Conservation (phyloP, 2,888 invertebrate genomes). For the Cryptocephalus moraei region DNA sequence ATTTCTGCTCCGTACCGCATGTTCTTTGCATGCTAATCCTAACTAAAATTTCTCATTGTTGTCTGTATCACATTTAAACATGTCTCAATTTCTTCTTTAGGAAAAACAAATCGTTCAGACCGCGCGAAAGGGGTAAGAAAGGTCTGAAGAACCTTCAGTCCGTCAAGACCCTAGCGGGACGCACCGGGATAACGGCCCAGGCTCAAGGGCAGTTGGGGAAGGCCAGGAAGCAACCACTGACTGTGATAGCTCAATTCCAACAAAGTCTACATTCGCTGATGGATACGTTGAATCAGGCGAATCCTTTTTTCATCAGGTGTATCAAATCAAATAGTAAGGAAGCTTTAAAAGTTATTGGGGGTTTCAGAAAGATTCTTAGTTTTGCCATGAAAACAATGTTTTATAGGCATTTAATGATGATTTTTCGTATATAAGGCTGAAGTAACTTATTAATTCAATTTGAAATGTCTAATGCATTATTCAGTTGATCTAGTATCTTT, state of each 20-base stretch:
- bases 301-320: constrained; percentile 80
- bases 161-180: constrained; percentile 80
- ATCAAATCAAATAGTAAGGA: constrained; percentile 82
- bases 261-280: constrained; percentile 84
- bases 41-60: not conserved
- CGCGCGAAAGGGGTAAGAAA: constrained; percentile 76
- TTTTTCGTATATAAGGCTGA: no score
- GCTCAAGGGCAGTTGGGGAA: constrained; percentile 43
- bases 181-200: constrained; percentile 51
- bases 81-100: constrained; percentile 40
- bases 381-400: no score
- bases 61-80: not conserved
- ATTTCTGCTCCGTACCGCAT: not conserved
- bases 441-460: no score
- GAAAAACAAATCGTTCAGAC: constrained; percentile 87
- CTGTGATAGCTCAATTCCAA: constrained; percentile 92
- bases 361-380: no score
- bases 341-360: not conserved
- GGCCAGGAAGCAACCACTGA: constrained; percentile 78
- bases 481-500: no score
- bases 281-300: constrained; percentile 85
- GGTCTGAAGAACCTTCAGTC: constrained; percentile 85
- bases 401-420: no score
- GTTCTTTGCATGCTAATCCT: not conserved
- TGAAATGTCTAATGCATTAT: no score